A percentile compares a stretch with the other conserved stretches of the same genome.
Evolutionary conservation across 2,888 invertebrate species (phyloP).

Genomic region (Drosophila mulleri): DNA sequence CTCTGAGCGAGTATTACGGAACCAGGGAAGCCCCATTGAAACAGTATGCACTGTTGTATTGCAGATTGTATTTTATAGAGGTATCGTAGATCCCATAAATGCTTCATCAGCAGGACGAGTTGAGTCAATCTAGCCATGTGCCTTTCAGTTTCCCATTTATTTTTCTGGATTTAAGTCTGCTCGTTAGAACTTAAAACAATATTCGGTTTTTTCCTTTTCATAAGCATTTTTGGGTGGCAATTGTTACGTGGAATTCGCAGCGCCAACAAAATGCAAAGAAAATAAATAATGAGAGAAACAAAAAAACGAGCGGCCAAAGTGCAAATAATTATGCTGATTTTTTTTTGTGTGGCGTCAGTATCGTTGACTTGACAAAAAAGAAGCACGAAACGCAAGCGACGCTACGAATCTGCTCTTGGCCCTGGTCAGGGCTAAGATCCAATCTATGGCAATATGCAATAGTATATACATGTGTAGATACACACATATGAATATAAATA

Average conservation of each 20-base stretch:
- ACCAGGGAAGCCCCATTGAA: no score
- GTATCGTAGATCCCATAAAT: no score
- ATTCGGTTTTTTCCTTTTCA: not conserved
- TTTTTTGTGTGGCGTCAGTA: slow-evolving; percentile 37
- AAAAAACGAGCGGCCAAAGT: slow-evolving; percentile 46
- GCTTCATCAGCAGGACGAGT: not conserved
- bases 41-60: no score
- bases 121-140: not conserved
- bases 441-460: slow-evolving; percentile 11
- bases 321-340: slow-evolving; percentile 58
- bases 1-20: no score
- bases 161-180: slow-evolving; percentile 6
- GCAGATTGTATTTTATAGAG: no score
- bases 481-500: not conserved
- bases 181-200: not conserved
- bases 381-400: slow-evolving; percentile 13
- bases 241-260: slow-evolving; percentile 59
- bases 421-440: slow-evolving; percentile 45
- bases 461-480: no score
- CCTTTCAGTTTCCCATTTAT: no score
- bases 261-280: slow-evolving; percentile 52
- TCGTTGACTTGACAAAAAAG: slow-evolving; percentile 47
- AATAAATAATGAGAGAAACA: slow-evolving; percentile 27
- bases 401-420: slow-evolving; percentile 29
- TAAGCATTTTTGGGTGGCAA: slow-evolving; percentile 26